A percentile compares a stretch with the other conserved stretches of the same genome.
Conservation (phyloP, 1,140 invertebrate genomes). For the Achroia grisella region DNA sequence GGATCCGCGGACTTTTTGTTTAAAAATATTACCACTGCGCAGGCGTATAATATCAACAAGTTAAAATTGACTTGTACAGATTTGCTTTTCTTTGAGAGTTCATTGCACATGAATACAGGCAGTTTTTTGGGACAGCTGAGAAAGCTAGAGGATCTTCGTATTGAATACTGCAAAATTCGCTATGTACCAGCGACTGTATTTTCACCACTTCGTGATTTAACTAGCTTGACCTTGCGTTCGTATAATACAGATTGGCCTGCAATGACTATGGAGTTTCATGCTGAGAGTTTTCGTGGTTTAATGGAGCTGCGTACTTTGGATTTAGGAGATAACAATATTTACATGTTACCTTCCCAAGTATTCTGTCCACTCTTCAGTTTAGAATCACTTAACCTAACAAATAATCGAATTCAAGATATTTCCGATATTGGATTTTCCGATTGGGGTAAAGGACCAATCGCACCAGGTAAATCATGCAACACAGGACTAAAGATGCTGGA, state of each 20-base stretch:
- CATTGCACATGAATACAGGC: slow-evolving; percentile 77
- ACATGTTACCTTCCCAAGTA: slow-evolving; percentile 81
- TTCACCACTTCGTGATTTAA: slow-evolving; percentile 80
- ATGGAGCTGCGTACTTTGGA: slow-evolving; percentile 81
- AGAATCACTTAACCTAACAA: slow-evolving; percentile 81
- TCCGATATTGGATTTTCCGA: slow-evolving; percentile 83
- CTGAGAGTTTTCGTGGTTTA: slow-evolving; percentile 82
- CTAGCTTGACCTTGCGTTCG: slow-evolving; percentile 81
- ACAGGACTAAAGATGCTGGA: slow-evolving; percentile 81
- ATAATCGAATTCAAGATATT: slow-evolving; percentile 86
- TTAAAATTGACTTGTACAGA: slow-evolving; percentile 85
- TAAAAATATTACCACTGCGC: slow-evolving; percentile 80
- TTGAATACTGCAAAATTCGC: slow-evolving; percentile 87
- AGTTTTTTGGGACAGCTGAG: slow-evolving; percentile 77
- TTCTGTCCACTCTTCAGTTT: slow-evolving; percentile 84
- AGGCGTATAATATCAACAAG: slow-evolving; percentile 80
- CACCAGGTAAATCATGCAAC: slow-evolving; percentile 79
- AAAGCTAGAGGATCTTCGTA: slow-evolving; percentile 78
- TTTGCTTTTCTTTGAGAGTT: slow-evolving; percentile 85
- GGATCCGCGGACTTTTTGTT: slow-evolving; percentile 80
- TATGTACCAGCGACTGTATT: slow-evolving; percentile 82
- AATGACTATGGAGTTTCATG: slow-evolving; percentile 83
- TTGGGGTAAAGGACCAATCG: slow-evolving; percentile 76
- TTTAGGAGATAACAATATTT: slow-evolving; percentile 87
- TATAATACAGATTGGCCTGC: slow-evolving; percentile 88